Evolutionary conservation across 2,888 invertebrate species (phyloP), one percentile per base, ranked within the genome.

Genomic region (Limnephilus auricula): DNA sequence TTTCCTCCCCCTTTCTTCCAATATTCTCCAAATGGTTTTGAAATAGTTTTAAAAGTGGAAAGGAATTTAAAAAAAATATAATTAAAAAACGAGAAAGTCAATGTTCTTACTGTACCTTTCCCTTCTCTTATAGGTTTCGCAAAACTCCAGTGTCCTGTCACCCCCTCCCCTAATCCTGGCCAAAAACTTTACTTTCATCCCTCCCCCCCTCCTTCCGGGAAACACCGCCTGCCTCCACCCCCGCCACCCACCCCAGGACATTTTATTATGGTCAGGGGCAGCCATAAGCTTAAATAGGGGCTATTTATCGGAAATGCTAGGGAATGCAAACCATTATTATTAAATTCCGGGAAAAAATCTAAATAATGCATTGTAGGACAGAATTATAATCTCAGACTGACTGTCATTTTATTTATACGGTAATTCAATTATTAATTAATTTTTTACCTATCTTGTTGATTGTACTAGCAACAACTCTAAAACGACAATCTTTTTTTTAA

Each of bases 91-190:
- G 6, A 25, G 9, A 6, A 65, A 65, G 5, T 65, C 65, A n/a
- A 25, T 65, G 65, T 65, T 65, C 65, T 65, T 65, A 65, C 65
- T 65, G 65, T 65, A n/a, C 65, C 65, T 65, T 65, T 65, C 65
- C 25, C 65, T 65, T 65, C 65, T 65, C 65, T n/a, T 65, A 65
- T 25, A 65, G 65, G 65, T 65, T 65, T 65, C 65, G 65, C 65
- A 65, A 65, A 65, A 65, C 65, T 65, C 65, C 34, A 34, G 40
- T 40, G 80, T 45, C 79, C 82, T 13, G 80, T 30, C 32, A 37
- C 80, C 89, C 79, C 78, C 31, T 34, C 34, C 79, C 50, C 89
- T 89, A 80, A 80, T 89, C 89, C 82, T 65, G 65, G 37, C 90
- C 90, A 25, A 85, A 85, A 85, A 85, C 85, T 85, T 79, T 79